Conservation (phyloP, 2,113 vertebrate species). For the Antechinus stuartii region DNA sequence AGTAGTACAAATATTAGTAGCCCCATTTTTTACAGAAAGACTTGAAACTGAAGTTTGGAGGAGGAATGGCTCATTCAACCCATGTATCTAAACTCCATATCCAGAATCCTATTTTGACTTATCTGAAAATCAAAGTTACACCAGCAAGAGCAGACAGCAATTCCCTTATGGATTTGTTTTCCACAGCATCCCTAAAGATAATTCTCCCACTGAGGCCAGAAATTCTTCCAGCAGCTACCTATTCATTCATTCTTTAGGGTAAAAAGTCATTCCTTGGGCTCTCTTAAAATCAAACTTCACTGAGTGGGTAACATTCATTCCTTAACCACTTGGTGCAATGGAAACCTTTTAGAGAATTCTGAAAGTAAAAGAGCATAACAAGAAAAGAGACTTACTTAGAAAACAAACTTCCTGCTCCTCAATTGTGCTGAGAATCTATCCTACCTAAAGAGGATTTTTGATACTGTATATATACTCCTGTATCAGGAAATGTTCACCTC, state of each 20-base stretch:
- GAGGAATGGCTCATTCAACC: background rate
- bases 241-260: slow-evolving; percentile 1
- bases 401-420: too few relatives aligned
- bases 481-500: too few relatives aligned
- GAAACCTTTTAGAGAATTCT: background rate
- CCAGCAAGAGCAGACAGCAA: background rate
- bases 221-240: background rate
- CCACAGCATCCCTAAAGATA: background rate
- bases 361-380: background rate
- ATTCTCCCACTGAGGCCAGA: background rate
- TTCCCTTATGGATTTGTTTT: background rate
- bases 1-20: background rate
- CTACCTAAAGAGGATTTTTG: too few relatives aligned
- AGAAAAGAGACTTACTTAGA: too few relatives aligned
- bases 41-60: background rate
- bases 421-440: too few relatives aligned
- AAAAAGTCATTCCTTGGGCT: background rate
- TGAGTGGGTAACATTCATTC: background rate
- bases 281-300: background rate
- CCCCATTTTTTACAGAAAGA: background rate
- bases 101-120: background rate
- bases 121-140: background rate
- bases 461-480: too few relatives aligned
- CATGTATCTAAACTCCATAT: background rate
- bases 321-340: background rate